Base-by-base conservation (phyloP, 2,797 vertebrate species). In the Lophius americanus region DNA sequence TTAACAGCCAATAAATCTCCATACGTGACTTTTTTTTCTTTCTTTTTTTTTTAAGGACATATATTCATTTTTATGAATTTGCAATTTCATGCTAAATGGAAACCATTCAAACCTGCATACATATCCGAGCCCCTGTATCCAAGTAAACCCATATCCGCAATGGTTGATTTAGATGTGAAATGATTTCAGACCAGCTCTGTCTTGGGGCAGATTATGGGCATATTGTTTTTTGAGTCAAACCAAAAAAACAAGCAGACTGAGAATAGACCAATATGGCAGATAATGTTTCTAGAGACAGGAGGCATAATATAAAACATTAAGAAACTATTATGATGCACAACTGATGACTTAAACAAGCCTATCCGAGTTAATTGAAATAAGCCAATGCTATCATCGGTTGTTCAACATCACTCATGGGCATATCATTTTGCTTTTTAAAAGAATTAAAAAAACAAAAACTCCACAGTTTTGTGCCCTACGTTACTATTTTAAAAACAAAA, bases 401-500 rank as follows among this genome's bases (percentile, higher is more conserved):
- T 23, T 9, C 49, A 51, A 13, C 37, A 57, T 59, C 67, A 44
- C 54, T 46, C 60, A 63, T 64, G 60, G 71, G 14, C 66, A 58
- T 64, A 4, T 67, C 70, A 81, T 60, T 75, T 56, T 46, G 43
- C 44, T 63, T 47, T 48, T n/a, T 35, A 62, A 73, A 59, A 62
- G 23, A 23, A 23, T 68, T 44, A 13, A 47, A n/a, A 47, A 44
- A 47, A 47, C 5, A 13, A 0, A 4, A 13, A 4, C 13, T 47
- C 12, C 4, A 13, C 12, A n/a, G 12, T 47, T 42, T 51, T 7
- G 12, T 51, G 48, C 7, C 32, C 5, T 7, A 8, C 23, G 23
- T 23, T 13, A 23, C 46, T 23, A 3, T 36, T 37, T 47, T 32
- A 49, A 5, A 36, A 5, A 47, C 3, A 9, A 10, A 32, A 39